These are phyloP conservation scores for Eulemur albifrons DNA, from an alignment of 2,797 vertebrate genomes.

Conservation along the genomic window DNA sequence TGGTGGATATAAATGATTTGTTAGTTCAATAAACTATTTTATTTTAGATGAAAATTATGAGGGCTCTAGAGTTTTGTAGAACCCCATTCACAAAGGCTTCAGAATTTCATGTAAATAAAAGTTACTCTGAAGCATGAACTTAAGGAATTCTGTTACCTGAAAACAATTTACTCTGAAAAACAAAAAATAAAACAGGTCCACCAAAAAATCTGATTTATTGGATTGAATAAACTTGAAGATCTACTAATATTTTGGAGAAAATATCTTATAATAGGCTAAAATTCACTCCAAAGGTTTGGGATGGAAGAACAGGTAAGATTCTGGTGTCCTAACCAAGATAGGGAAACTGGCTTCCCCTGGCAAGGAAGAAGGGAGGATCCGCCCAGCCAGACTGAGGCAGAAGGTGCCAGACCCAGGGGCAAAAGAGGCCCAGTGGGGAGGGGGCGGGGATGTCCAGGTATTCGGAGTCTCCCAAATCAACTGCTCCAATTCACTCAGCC, in stretches of 20 bases:
- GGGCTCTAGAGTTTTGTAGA: not conserved
- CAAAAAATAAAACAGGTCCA: not conserved
- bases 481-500: not conserved
- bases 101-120: conserved; percentile 3
- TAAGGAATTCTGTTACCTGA: conserved; percentile 1
- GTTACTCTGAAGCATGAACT: not conserved
- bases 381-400: not conserved
- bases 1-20: conserved; percentile 10
- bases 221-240: not conserved
- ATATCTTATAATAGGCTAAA: not conserved
- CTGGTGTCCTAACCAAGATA: not conserved
- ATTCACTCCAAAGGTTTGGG: not conserved
- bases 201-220: not conserved
- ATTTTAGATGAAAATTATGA: conserved; percentile 14
- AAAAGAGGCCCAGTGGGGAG: fast-evolving
- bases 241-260: not conserved
- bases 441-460: not conserved
- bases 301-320: not conserved
- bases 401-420: not conserved
- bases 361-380: not conserved
- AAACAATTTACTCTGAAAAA: not conserved
- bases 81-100: not conserved
- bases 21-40: conserved; percentile 37
- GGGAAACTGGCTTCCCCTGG: not conserved
- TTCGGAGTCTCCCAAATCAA: not conserved